Base-by-base conservation (phyloP, 2,888 invertebrate genomes). In the Melolontha melolontha region DNA sequence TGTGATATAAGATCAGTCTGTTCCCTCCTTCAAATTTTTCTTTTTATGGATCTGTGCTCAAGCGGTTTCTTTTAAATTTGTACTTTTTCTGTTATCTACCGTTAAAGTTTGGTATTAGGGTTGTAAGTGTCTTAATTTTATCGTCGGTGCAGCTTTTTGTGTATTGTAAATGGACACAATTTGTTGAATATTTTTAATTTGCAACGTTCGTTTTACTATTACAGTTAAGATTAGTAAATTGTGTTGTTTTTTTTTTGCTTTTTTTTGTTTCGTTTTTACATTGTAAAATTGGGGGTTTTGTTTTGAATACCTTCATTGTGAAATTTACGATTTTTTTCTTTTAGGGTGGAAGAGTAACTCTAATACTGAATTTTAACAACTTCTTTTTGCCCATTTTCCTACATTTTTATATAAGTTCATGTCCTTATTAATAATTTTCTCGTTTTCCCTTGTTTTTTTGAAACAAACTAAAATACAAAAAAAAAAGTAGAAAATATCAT, bases 31-130 rank as follows among this genome's bases (percentile, higher is more conserved):
- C 11, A 17, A 55, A 14, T 41, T 51, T 44, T 27, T 66, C 4
- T 41, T 66, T 70, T 40, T 57, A 57, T 68, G 47, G 52, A 69
- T 57, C 52, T 70, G 69, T 69, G 67, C 64, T 68, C 47, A 54
- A 62, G 59, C 49, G 51, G 47, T 70, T 66, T 54, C 55, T 57
- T 70, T 52, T 67, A 50, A 63, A 57, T 63, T 64, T 66, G 55
- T 50, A 66, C 41, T 55, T 44, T 39, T 41, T 67, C 63, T 66
- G 66, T 69, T 64, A 22, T 22, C 22, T 2, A 59, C 63, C 59
- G 69, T 71, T 71, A 71, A 64, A 64, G 59, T 68, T 71, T 67
- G 71, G 69, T 69, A 69, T 69, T 69, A 68, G 65, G 55, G 68
- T 41, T 65, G 44, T 62, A 29, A 47, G 27, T 47, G 59, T 62